A percentile compares a stretch with the other conserved stretches of the same genome.
Conservation (phyloP, 2,113 vertebrate species). For the Nannobrachium achirus region DNA sequence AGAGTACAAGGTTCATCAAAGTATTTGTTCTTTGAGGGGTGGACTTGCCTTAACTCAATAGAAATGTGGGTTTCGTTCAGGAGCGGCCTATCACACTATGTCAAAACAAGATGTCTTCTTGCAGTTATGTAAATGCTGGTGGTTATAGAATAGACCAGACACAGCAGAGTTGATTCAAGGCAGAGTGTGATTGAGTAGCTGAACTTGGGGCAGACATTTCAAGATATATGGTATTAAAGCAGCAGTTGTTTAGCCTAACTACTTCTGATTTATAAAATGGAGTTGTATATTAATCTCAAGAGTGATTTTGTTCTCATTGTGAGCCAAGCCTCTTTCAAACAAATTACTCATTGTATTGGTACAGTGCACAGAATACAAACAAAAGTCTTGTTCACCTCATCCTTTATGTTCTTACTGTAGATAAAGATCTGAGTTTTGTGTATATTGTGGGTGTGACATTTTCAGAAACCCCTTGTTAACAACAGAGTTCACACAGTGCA, state of each 20-base stretch:
- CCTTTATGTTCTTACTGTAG: slow-evolving; percentile 11
- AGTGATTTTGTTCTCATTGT: neutral
- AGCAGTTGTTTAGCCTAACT: neutral
- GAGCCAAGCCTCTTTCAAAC: neutral
- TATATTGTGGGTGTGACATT: slow-evolving; percentile 36
- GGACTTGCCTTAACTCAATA: too few species aligned
- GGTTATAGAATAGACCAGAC: neutral
- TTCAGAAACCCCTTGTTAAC: slow-evolving; percentile 10
- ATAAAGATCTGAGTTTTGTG: slow-evolving; percentile 47
- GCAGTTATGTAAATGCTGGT: neutral
- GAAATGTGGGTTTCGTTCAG: neutral
- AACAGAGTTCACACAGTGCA: neutral
- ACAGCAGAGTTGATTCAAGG: neutral
- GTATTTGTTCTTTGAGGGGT: neutral
- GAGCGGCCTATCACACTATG: neutral
- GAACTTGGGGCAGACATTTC: slow-evolving; percentile 4
- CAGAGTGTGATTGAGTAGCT: neutral
- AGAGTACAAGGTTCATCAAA: slow-evolving; percentile 23
- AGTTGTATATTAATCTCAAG: neutral
- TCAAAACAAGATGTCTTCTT: neutral
- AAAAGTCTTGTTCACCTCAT: slow-evolving; percentile 14
- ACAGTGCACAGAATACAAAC: slow-evolving; percentile 2
- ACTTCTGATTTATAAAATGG: neutral
- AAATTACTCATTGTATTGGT: neutral
- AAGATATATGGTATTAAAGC: neutral